Evolutionary conservation across 1,140 invertebrate genomes (phyloP).

Genomic region (Saxidomus purpurata): DNA sequence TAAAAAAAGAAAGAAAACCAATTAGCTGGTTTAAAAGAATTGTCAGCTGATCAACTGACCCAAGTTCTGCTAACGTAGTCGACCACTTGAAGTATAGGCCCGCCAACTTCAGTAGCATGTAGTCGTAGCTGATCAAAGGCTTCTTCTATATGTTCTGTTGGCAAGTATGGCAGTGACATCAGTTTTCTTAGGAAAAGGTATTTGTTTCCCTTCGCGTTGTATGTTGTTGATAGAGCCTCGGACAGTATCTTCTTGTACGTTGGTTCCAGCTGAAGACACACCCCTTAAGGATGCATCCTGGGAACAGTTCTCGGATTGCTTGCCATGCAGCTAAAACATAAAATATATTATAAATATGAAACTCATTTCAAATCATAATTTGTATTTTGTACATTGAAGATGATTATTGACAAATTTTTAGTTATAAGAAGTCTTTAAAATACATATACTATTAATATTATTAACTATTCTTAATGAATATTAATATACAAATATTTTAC

Average conservation of each 20-base stretch:
- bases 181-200: neutral
- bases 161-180: no score
- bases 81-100: neutral
- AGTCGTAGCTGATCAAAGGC: neutral
- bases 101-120: neutral
- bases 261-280: conserved; percentile 38
- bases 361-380: no score
- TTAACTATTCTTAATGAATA: no score
- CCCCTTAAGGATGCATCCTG: neutral
- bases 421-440: no score
- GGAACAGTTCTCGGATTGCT: conserved; percentile 34
- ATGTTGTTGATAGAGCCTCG: neutral
- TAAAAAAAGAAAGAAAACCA: no score
- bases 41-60: neutral
- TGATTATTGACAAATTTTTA: no score
- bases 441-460: no score
- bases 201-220: neutral
- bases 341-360: no score
- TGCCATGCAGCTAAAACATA: conserved; percentile 39
- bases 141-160: neutral
- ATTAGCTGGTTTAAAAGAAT: no score
- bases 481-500: no score
- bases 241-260: conserved; percentile 8
- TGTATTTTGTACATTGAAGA: no score
- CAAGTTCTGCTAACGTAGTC: neutral